Base-by-base conservation (phyloP, 2,113 vertebrate species). In the Ptilorrhoa leucosticta region DNA sequence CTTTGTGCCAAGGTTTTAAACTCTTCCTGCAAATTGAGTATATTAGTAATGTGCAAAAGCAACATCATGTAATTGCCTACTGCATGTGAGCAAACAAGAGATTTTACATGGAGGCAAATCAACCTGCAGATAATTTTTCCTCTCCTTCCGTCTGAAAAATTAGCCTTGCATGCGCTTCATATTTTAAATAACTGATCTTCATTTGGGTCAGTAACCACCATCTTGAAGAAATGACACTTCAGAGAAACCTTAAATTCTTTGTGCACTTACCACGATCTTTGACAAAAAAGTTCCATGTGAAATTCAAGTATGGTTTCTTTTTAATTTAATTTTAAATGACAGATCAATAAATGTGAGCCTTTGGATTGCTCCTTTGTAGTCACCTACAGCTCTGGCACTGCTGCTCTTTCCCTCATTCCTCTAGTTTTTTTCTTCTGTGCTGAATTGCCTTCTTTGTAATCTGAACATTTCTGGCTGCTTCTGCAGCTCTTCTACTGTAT, bases 211-310 rank as follows among this genome's bases (percentile, higher is more conserved):
- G 30, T 89, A 63, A 66, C 68, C 58, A 45, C 17, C 31, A 45
- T 75, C 39, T 78, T 77, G 72, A 96, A 92, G n/a, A 54, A 83
- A 86, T 71, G 83, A 81, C 44, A 75, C 68, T 92, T 92, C 68
- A 90, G 58, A 77, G 80, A 73, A 83, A 3, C 33, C 51, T 57
- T 86, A 65, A 88, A 22, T 39, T 76, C 42, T 86, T 77, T 89
- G 22, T 73, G 68, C 27, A 31, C 31, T 53, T 91, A 45, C 18
- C 45, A 28, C 47, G 81, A 2, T 77, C 47, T 93, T 54, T 66
- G 48, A 81, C 37, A 88, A 92, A 82, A 79, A 57, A 73, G 23
- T 12, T 75, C 21, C 20, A 22, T 35, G 15, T 68, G 53, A 82
- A 92, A 75, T 83, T 83, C 11, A 54, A 48, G 45, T 51, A 39